Conservation (phyloP, 1,140 invertebrate species). For the Akabosia matsudoensis region DNA sequence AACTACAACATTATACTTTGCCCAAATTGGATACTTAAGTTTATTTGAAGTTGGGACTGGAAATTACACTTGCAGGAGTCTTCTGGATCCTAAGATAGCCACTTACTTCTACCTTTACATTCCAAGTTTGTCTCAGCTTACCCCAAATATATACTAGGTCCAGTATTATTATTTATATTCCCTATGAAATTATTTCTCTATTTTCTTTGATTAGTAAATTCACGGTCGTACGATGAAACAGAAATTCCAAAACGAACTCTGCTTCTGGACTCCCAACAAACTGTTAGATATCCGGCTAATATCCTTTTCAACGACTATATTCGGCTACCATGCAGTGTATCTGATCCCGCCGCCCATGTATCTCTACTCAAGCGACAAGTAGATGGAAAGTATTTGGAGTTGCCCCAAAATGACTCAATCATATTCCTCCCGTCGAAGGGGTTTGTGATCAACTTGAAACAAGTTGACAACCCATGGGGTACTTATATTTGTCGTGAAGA, state of each 20-base stretch:
- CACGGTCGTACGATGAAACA: not conserved
- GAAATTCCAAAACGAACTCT: conserved; percentile 29
- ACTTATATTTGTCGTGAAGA: conserved; percentile 28
- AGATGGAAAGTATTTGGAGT: conserved; percentile 5
- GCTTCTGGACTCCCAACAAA: conserved; percentile 26
- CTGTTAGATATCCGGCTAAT: conserved; percentile 8
- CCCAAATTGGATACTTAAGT: conserved; percentile 28
- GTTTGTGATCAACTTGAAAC: conserved; percentile 13
- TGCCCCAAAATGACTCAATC: conserved; percentile 2
- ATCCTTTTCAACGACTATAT: not conserved
- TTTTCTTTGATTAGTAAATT: conserved; percentile 3
- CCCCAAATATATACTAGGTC: not conserved
- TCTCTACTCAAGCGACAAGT: conserved; percentile 8
- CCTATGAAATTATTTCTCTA: not conserved
- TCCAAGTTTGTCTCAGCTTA: conserved; percentile 24
- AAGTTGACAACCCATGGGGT: conserved; percentile 27
- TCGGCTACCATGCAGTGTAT: conserved; percentile 28
- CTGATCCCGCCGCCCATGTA: conserved; percentile 15
- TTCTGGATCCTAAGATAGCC: conserved; percentile 12
- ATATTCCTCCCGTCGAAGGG: conserved; percentile 21
- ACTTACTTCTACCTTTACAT: conserved; percentile 27
- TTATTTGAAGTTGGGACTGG: conserved; percentile 31
- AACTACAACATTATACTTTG: conserved; percentile 26
- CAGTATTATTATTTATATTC: not conserved
- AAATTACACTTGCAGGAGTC: conserved; percentile 29